Percentiles rank a stretch among this genome's conserved stretches.
phyloP scores from a whole-genome alignment of 2,113 vertebrate genomes.

The Pao palembangensis region DNA sequence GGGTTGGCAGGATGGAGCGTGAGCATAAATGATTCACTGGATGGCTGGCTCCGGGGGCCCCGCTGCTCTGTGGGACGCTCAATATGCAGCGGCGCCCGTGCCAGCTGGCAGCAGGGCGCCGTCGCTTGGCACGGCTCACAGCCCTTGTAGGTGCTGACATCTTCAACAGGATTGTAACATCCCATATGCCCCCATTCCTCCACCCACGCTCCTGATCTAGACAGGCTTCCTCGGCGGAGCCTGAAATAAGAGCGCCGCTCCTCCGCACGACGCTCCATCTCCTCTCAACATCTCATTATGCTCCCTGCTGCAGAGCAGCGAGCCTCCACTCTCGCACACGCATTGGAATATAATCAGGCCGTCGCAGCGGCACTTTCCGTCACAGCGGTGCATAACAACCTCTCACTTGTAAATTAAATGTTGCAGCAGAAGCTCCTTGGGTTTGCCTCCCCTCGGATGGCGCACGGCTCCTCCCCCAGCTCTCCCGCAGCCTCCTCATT shows the following conservation, averaged over 20 bases:
- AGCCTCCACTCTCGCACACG: slow-evolving; percentile 20
- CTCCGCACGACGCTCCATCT: slow-evolving; percentile 24
- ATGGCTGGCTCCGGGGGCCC: slow-evolving; percentile 42
- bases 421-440: slow-evolving; percentile 46
- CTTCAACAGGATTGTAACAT: slow-evolving; percentile 58
- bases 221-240: slow-evolving; percentile 53
- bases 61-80: slow-evolving; percentile 38
- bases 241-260: slow-evolving; percentile 54
- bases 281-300: slow-evolving; percentile 59
- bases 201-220: slow-evolving; percentile 38
- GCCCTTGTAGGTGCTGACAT: slow-evolving; percentile 61
- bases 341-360: slow-evolving; percentile 39
- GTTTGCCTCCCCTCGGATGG: slow-evolving; percentile 16
- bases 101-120: slow-evolving; percentile 61
- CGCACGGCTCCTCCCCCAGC: slow-evolving; percentile 5
- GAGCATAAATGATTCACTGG: slow-evolving; percentile 56
- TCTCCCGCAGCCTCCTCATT: slow-evolving; percentile 28
- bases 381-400: slow-evolving; percentile 35
- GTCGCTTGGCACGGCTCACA: slow-evolving; percentile 1
- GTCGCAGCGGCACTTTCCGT: slow-evolving; percentile 37
- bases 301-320: slow-evolving; percentile 45
- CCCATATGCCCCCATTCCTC: slow-evolving; percentile 25
- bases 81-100: slow-evolving; percentile 37
- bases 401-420: slow-evolving; percentile 50
- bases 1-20: slow-evolving; percentile 32